Evolutionary conservation across 2,888 invertebrate genomes (phyloP), one percentile per base, ranked within the genome.

Genomic region (Noctua pronuba): DNA sequence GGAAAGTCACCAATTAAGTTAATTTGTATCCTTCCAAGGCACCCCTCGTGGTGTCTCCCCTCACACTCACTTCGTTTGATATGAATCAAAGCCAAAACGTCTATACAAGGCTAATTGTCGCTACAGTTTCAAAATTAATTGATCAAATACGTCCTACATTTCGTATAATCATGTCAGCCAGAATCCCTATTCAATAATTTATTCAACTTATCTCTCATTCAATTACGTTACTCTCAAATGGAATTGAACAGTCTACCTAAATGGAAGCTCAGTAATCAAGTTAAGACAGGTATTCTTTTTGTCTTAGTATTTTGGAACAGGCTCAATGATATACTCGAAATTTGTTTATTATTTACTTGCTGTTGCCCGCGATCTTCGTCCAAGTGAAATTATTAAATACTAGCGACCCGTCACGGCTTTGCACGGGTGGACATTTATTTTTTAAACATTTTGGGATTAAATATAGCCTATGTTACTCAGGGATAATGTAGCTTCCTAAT

Each of bases 141-240:
- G 58, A 70, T 69, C 52, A 69, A 76, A 66, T 65, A 65, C 75
- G 66, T 62, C 60, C 44, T 73, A 69, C n/a, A 73, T 72, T 83
- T 73, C 28, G 35, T 67, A 71, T 62, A 72, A 72, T 72, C 67
- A 74, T 38, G 55, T 49, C 58, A 66, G 55, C n/a, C 58, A 55
- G 28, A 72, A 72, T 84, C 44, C 28, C 62, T 41, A 68, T 80
- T 84, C 82, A 75, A 80, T 82, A 75, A 80, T 84, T 66, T 85
- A 77, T 85, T 84, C 71, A 77, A 58, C 81, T 76, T 78, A 74
- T 76, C 74, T 75, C 38, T 64, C 62, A 86, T 70, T 86, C 75
- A 81, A 84, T 86, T 84, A 74, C 77, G 55, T 65, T 67, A 38
- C 87, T 84, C 71, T 74, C 35, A 74, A 83, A 86, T 86, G 46